Conservation (phyloP, 2,113 vertebrate species). For the Seriola dumerili region DNA sequence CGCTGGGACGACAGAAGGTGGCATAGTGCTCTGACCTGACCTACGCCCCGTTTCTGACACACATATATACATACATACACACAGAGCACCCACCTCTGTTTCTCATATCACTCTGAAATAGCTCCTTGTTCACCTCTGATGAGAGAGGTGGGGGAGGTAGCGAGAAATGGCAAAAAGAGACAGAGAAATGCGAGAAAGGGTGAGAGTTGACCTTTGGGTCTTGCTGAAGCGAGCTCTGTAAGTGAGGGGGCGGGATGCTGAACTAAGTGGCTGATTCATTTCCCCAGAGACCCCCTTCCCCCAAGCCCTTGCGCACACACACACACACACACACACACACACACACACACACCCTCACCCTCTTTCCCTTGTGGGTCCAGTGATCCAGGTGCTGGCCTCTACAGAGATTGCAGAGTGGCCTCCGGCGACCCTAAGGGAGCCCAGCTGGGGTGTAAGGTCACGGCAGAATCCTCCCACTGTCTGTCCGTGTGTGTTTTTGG, state of each 20-base stretch:
- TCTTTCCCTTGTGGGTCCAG: conserved; percentile 46
- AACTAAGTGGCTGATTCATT: conserved; percentile 83
- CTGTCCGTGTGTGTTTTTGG: conserved; percentile 79
- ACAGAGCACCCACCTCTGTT: conserved; percentile 41
- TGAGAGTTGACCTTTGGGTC: conserved; percentile 81
- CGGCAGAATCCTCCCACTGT: conserved; percentile 75
- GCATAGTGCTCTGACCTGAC: not conserved
- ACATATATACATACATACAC: not conserved
- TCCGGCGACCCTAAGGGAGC: conserved; percentile 69
- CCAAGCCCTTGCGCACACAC: conserved; percentile 31
- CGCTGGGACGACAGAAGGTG: not conserved
- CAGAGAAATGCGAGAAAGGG: conserved; percentile 73
- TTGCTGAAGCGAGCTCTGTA: conserved; percentile 73
- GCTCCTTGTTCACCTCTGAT: conserved; percentile 70
- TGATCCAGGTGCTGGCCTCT: conserved; percentile 77
- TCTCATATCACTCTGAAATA: conserved; percentile 65
- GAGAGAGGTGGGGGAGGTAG: conserved; percentile 58
- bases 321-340: conserved; percentile 32
- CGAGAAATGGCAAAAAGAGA: conserved; percentile 50
- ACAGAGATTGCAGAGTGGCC: conserved; percentile 62
- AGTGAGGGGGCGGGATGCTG: conserved; percentile 79
- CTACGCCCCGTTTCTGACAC: conserved; percentile 1
- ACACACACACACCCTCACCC: conserved; percentile 29
- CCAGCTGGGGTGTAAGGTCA: conserved; percentile 71
- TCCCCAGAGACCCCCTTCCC: conserved; percentile 63